A percentile compares a stretch with the other conserved stretches of the same genome.
These are phyloP conservation scores for Florisuga fusca DNA, from an alignment of 2,797 vertebrate species.

Conservation along the genomic window DNA sequence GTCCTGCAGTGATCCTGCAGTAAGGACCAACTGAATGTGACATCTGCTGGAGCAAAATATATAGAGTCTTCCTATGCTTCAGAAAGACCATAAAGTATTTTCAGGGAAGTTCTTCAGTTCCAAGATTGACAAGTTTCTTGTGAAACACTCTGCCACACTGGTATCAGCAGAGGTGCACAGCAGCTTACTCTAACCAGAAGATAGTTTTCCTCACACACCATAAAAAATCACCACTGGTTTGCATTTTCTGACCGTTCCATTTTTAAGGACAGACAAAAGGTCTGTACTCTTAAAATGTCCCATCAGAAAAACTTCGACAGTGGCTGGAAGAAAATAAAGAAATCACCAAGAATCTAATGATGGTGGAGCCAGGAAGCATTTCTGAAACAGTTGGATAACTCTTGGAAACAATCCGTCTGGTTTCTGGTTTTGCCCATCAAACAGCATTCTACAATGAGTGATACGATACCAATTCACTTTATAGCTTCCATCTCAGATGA, in stretches of 20 bases:
- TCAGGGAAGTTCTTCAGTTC: neutral
- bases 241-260: neutral
- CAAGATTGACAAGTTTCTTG: neutral
- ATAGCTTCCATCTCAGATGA: neutral
- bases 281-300: neutral
- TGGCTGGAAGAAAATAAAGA: neutral
- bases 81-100: neutral
- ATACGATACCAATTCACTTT: neutral
- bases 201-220: neutral
- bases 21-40: neutral
- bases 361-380: neutral
- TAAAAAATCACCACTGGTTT: neutral
- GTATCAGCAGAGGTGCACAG: neutral
- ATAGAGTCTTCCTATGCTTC: neutral
- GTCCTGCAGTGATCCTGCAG: slow-evolving; percentile 5
- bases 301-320: neutral
- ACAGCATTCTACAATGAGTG: neutral
- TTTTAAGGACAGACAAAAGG: neutral
- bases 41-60: neutral
- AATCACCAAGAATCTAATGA: neutral
- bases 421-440: neutral
- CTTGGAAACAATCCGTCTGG: neutral
- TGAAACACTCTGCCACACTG: neutral
- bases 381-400: neutral
- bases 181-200: neutral